Percentiles rank a stretch among this genome's conserved stretches.
Evolutionary conservation across 2,888 invertebrate species (phyloP).

Genomic region (Anticlea derivata): DNA sequence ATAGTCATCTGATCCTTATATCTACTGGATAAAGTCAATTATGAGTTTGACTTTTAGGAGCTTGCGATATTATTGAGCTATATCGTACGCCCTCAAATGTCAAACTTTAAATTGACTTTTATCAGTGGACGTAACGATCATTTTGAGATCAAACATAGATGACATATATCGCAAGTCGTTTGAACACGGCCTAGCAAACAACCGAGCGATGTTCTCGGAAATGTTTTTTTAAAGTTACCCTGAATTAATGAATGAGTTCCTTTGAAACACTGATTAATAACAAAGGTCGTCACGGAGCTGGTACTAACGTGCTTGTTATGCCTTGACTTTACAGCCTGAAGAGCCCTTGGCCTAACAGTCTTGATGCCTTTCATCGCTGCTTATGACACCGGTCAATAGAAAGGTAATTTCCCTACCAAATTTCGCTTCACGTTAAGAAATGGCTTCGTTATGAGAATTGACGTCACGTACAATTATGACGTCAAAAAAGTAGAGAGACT

Average conservation of each 20-base stretch:
- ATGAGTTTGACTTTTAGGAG: too few species aligned
- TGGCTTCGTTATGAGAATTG: neutral
- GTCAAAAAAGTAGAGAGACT: neutral
- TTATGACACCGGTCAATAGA: conserved; percentile 5
- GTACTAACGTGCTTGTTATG: neutral
- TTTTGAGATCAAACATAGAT: too few species aligned
- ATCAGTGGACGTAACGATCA: too few species aligned
- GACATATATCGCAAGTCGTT: too few species aligned
- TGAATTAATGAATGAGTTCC: conserved; percentile 4
- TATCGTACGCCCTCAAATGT: too few species aligned
- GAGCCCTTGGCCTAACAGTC: conserved; percentile 2
- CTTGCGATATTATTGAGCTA: too few species aligned
- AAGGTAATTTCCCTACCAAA: neutral
- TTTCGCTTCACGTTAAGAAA: neutral
- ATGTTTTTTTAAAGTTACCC: conserved; percentile 12
- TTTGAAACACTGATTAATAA: conserved; percentile 5
- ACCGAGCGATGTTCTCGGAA: conserved; percentile 4
- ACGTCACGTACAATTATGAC: neutral
- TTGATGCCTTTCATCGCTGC: neutral
- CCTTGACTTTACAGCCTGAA: neutral
- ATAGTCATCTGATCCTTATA: too few species aligned
- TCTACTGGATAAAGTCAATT: too few species aligned
- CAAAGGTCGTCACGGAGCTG: conserved; percentile 1
- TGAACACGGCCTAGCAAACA: too few species aligned
- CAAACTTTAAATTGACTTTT: too few species aligned